Conservation (phyloP, 2,113 vertebrate genomes). For the Grus americana region DNA sequence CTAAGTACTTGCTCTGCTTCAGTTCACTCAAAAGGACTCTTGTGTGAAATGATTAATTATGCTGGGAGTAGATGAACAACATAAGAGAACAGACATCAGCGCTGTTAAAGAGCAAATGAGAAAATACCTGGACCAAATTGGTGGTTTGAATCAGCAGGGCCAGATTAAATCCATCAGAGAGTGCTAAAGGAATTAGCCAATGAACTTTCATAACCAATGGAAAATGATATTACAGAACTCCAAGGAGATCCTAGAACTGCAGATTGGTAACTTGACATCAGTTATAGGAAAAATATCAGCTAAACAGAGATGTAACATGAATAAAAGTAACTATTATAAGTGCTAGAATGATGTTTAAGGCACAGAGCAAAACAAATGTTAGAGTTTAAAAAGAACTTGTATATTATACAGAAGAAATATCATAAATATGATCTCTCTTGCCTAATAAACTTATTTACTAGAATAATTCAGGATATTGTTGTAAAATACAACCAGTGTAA, state of each 20-base stretch:
- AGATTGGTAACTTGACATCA: neutral
- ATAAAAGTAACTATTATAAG: neutral
- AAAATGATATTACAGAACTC: conserved; percentile 1
- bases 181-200: neutral
- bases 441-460: neutral
- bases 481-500: neutral
- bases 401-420: neutral
- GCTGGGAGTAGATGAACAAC: conserved; percentile 38
- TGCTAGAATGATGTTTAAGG: neutral
- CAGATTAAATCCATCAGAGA: conserved; percentile 19
- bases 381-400: neutral
- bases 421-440: neutral
- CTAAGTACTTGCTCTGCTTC: conserved; percentile 43
- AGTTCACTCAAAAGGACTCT: conserved; percentile 43
- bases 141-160: conserved; percentile 11
- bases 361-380: neutral
- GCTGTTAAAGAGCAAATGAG: conserved; percentile 24
- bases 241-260: neutral
- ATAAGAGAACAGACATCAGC: conserved; percentile 23
- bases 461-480: neutral
- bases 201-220: conserved; percentile 20
- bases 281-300: neutral
- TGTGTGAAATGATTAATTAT: conserved; percentile 60
- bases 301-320: neutral
- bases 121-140: conserved; percentile 56